phyloP scores from a whole-genome alignment of 2,113 vertebrate species.

The Anolis sagrei region DNA sequence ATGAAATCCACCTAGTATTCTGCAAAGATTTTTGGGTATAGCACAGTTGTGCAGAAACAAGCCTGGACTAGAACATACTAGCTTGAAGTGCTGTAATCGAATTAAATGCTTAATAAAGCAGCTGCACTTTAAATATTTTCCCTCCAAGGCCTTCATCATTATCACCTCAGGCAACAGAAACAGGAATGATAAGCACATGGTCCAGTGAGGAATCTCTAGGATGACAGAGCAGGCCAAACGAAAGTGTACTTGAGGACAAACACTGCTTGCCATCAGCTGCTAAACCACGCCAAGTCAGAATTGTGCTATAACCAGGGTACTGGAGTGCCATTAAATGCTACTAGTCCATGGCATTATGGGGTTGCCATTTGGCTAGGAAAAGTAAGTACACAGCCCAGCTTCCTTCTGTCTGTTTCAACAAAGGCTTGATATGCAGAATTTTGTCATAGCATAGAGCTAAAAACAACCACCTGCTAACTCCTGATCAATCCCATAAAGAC shows the following conservation, averaged over 20 bases:
- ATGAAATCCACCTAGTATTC: background rate
- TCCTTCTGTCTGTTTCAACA: background rate
- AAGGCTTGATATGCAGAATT: background rate
- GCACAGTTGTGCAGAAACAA: background rate
- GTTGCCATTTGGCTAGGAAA: background rate
- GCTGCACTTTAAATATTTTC: constrained; percentile 46
- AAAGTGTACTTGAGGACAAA: background rate
- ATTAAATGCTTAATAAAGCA: constrained; percentile 38
- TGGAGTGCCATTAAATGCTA: background rate
- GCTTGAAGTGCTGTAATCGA: constrained; percentile 28
- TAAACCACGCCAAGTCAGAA: constrained; percentile 33
- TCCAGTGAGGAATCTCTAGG: constrained; percentile 9
- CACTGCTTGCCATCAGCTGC: background rate
- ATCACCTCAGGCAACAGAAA: constrained; percentile 38
- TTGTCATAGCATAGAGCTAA: background rate
- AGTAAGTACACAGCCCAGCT: background rate
- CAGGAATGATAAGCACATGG: constrained; percentile 42
- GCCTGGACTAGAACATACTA: background rate
- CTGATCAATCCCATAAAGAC: background rate
- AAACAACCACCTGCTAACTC: background rate
- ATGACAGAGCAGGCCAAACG: background rate
- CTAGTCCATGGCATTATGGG: background rate
- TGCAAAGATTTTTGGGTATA: background rate
- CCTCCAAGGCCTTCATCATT: constrained; percentile 41
- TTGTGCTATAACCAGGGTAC: background rate